Base-by-base conservation (phyloP, 2,797 vertebrate genomes). In the Xyrichtys novacula region DNA sequence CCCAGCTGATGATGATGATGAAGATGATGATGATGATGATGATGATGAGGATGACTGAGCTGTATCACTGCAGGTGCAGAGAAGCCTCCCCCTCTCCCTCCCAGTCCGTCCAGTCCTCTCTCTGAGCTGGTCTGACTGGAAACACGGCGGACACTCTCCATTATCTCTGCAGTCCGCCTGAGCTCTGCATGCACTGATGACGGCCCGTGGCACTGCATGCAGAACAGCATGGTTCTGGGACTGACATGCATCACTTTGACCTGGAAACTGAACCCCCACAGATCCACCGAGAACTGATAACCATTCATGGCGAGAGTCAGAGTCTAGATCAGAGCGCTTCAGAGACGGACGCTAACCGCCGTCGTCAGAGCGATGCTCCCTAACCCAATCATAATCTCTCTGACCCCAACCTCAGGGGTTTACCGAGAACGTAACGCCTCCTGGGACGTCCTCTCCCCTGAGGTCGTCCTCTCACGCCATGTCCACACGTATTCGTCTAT, bases 181-280 rank as follows among this genome's bases (percentile, higher is more conserved):
- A 88, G 85, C 90, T 88, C 78, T 93, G 94, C 92, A 94, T 92
- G 92, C 85, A 78, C 75, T 65, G 80, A 80, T 78, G 83, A 79
- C 74, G 47, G 81, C 78, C 71, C 71, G 62, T 76, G 81, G 85
- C 85, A 78, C 71, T 91, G 93, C 93, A 94, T 93, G 93, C 74
- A 65, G 73, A 86, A 75, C 71, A 72, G 91, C 94, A 94, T 93
- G 91, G 71, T 82, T 83, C 87, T 80, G 74, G 74, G 80, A 85
- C 79, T 83, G 76, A 81, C 80, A 74, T 87, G 90, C 80, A 85
- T 90, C 79, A 87, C 80, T 84, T 49, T 53, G 50, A 72, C 74
- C 48, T 63, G 22, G 22, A 76, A 63, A 46, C 32, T 38, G 31
- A 34, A 50, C 57, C 56, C 50, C 59, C 50, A 60, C 44, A 3